Evolutionary conservation across 1,140 invertebrate genomes (phyloP).

Genomic region (Plectrocnemia conspersa): DNA sequence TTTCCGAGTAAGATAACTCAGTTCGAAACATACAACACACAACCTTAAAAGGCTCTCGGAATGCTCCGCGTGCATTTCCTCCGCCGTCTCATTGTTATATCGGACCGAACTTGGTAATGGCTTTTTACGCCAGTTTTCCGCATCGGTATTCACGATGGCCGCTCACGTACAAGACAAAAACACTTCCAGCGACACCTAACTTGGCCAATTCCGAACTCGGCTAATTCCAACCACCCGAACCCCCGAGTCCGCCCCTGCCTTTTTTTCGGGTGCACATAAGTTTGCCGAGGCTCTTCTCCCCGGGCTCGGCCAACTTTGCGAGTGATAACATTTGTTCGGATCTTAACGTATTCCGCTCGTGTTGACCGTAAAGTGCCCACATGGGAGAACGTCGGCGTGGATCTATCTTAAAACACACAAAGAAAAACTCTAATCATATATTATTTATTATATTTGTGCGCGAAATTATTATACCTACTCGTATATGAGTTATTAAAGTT

Average conservation of each 20-base stretch:
- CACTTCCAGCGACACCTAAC: constrained; percentile 18
- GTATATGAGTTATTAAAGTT: too few relatives aligned
- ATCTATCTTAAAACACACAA: too few relatives aligned
- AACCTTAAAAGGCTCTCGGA: not conserved
- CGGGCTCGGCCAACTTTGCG: not conserved
- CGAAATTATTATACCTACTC: too few relatives aligned
- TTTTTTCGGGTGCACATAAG: constrained; percentile 1
- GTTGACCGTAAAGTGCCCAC: not conserved
- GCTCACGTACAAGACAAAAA: constrained; percentile 15
- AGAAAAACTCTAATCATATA: too few relatives aligned
- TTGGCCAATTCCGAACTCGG: constrained; percentile 17
- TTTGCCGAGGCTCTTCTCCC: not conserved
- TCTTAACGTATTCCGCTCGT: constrained; percentile 1
- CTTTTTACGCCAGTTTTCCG: constrained; percentile 9
- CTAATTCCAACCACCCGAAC: not conserved
- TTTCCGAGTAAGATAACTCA: too few relatives aligned
- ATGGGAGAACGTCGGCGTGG: too few relatives aligned
- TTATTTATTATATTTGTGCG: too few relatives aligned
- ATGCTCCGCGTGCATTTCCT: constrained; percentile 10
- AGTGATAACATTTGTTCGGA: constrained; percentile 6
- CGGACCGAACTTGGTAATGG: constrained; percentile 19
- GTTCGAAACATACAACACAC: too few relatives aligned
- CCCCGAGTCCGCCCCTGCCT: too few relatives aligned
- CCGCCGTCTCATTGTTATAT: constrained; percentile 1
- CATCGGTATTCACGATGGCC: constrained; percentile 13